phyloP scores from a whole-genome alignment of 2,888 invertebrate species.

The Myathropa florea region DNA sequence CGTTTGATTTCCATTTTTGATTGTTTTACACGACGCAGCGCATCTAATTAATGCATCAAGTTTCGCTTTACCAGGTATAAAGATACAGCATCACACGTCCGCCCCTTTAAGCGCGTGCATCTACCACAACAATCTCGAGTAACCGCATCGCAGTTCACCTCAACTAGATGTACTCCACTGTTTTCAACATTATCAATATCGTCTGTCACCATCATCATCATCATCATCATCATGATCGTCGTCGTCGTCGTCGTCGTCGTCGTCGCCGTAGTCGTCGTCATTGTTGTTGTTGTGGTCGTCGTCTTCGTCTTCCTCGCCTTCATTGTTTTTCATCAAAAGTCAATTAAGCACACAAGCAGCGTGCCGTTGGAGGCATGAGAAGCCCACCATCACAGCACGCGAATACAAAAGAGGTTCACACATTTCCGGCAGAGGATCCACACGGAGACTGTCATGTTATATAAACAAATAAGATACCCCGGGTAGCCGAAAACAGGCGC shows the following conservation, averaged over 20 bases:
- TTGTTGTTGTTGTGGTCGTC: slow-evolving; percentile 3
- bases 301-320: neutral
- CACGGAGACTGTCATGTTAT: slow-evolving; percentile 6
- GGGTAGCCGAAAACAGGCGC: neutral
- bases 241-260: neutral
- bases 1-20: neutral
- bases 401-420: slow-evolving; percentile 20
- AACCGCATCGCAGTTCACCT: slow-evolving; percentile 47
- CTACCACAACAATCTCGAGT: slow-evolving; percentile 18
- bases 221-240: neutral
- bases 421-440: slow-evolving; percentile 44
- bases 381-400: neutral
- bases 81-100: slow-evolving; percentile 5
- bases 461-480: slow-evolving; percentile 13
- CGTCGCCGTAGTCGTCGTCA: neutral
- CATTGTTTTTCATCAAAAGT: slow-evolving; percentile 7
- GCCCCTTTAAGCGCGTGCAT: neutral
- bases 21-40: slow-evolving; percentile 32
- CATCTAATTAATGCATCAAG: slow-evolving; percentile 61
- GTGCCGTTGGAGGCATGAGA: slow-evolving; percentile 20
- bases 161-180: slow-evolving; percentile 23
- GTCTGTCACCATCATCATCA: slow-evolving; percentile 3
- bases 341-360: slow-evolving; percentile 36
- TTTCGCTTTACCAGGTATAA: slow-evolving; percentile 51
- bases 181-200: too few species aligned